Percentiles rank a stretch among this genome's conserved stretches.
Evolutionary conservation across 1,140 invertebrate genomes (phyloP).

Genomic region (Nymphalis io): DNA sequence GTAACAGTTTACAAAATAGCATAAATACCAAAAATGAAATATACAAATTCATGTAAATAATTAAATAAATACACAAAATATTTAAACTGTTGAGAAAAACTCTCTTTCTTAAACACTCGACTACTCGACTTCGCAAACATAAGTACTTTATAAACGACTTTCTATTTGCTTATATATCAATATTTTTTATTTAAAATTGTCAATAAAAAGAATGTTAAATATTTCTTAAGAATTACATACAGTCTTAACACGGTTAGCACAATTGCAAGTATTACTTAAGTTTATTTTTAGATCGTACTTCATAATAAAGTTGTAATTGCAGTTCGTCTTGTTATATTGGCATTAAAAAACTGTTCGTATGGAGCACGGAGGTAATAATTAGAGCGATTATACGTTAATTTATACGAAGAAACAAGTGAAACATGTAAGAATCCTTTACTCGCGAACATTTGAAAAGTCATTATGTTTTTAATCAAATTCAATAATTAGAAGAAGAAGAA

Average conservation of each 20-base stretch:
- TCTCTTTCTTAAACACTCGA: too few relatives aligned
- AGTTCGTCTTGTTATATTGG: slow-evolving; percentile 13
- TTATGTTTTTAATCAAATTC: neutral
- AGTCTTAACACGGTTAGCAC: slow-evolving; percentile 1
- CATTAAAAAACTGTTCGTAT: slow-evolving; percentile 24
- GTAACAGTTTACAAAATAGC: too few relatives aligned
- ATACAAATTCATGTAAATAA: too few relatives aligned
- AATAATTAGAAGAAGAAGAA: too few relatives aligned
- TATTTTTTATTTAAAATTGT: too few relatives aligned
- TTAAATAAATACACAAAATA: too few relatives aligned
- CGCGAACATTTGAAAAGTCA: neutral
- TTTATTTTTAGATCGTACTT: neutral
- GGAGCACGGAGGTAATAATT: slow-evolving; percentile 21
- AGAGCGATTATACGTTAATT: slow-evolving; percentile 13
- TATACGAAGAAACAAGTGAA: slow-evolving; percentile 20
- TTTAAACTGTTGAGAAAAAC: too few relatives aligned
- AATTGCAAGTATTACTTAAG: slow-evolving; percentile 15
- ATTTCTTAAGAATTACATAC: neutral
- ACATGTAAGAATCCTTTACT: slow-evolving; percentile 6
- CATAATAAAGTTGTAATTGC: slow-evolving; percentile 11
- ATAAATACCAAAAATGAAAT: too few relatives aligned
- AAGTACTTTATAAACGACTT: too few relatives aligned
- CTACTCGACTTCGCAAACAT: too few relatives aligned
- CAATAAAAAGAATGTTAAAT: neutral
- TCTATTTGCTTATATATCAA: too few relatives aligned